Evolutionary conservation across 2,888 invertebrate genomes (phyloP), one percentile per base, ranked within the genome.

Genomic region (Penaeus monodon): DNA sequence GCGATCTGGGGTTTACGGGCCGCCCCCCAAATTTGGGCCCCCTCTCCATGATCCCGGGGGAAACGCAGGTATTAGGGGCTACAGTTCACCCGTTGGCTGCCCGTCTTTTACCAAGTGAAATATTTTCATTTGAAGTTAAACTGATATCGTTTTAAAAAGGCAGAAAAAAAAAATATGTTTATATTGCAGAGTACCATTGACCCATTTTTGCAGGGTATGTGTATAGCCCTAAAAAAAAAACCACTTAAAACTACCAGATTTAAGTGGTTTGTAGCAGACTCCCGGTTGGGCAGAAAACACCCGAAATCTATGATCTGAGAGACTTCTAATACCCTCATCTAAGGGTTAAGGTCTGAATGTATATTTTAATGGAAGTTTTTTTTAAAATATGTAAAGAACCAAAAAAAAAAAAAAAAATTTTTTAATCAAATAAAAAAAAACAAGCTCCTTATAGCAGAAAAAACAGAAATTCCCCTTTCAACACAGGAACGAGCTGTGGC

Each of bases 401-500:
- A 7, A 29, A 20, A 27, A n/a, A n/a, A n/a, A 29, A 24, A 6
- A 14, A 20, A 14, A 80, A 57, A n/a, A n/a, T n/a, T n/a, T 77
- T 73, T 27, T 2, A 20, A 73, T 73, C 73, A 73, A 63, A 22
- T n/a, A 4, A 38, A 4, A 4, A 38, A n/a, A 66, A 33, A 2
- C 7, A 8, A 33, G 66, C 14, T 29, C 66, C n/a, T 20, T 22
- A 22, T 24, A 22, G 22, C 33, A 64, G 14, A n/a, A n/a, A 27
- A 70, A 12, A 49, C 27, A 27, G 27, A 17, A 20, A 22, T 24
- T 66, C 92, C 84, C 94, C 93, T 91, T 93, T 94, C 74, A 96
- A 92, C 87, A 94, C 93, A 0, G 98, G 98, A 65, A 99, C 97
- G 44, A 98, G 94, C 91, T 96, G 95, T 3, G 98, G 97, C 95